Conservation (phyloP, 2,113 vertebrate genomes). For the Callaeas wilsoni region DNA sequence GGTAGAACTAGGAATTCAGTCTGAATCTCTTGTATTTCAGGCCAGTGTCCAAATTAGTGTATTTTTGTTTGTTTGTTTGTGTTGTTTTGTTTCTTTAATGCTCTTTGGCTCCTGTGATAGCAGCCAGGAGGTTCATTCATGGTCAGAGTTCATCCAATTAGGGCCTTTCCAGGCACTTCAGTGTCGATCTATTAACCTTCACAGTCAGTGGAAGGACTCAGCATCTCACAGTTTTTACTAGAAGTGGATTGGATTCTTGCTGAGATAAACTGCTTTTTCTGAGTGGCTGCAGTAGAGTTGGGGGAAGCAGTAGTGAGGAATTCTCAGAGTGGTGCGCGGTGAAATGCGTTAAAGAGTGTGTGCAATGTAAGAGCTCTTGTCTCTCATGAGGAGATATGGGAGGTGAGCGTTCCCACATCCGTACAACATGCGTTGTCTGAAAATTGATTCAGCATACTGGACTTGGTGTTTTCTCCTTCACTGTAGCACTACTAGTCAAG, state of each 20-base stretch:
- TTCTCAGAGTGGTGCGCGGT: not conserved
- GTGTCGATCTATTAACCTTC: not conserved
- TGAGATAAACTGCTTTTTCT: not conserved
- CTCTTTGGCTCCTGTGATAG: not conserved
- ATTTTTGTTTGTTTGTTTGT: not conserved
- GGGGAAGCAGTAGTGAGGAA: not conserved
- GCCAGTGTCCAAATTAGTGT: not conserved
- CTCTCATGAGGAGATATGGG: not conserved
- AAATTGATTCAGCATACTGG: not conserved
- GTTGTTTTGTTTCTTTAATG: not conserved
- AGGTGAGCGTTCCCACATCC: not conserved
- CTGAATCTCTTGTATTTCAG: not conserved
- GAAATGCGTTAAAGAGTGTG: not conserved
- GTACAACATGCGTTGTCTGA: not conserved
- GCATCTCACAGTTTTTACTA: not conserved
- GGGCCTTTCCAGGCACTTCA: not conserved
- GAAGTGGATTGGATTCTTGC: not conserved
- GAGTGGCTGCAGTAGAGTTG: not conserved
- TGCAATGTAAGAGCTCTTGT: accelerated
- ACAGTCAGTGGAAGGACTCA: not conserved
- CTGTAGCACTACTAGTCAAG: not conserved
- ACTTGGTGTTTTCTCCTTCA: conserved; percentile 27
- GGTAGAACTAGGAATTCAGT: not conserved
- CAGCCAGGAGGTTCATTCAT: not conserved
- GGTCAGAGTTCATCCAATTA: not conserved